Conservation (phyloP, 2,797 vertebrate genomes). For the Danio kyathit region DNA sequence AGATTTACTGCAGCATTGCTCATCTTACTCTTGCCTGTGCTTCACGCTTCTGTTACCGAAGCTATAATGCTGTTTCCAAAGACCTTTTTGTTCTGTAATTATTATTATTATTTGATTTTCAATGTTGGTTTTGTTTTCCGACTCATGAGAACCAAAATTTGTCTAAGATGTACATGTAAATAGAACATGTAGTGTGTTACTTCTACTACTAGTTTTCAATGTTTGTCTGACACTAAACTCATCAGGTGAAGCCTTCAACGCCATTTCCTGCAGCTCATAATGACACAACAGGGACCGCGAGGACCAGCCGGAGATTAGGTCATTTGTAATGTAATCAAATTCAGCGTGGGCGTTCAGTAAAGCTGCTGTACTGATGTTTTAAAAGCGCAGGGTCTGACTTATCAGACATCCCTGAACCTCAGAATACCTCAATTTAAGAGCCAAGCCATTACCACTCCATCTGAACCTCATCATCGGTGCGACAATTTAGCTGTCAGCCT, state of each 20-base stretch:
- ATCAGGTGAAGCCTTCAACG: constrained; percentile 28
- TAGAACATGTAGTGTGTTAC: constrained; percentile 30
- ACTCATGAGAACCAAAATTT: constrained; percentile 54
- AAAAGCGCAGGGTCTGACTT: constrained; percentile 38
- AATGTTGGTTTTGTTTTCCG: constrained; percentile 16
- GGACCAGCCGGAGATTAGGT: constrained; percentile 11
- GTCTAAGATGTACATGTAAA: constrained; percentile 49
- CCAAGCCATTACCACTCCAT: constrained; percentile 32
- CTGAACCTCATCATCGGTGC: constrained; percentile 7
- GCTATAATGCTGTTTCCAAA: constrained; percentile 70
- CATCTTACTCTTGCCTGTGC: constrained; percentile 41
- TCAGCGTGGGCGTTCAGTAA: background rate
- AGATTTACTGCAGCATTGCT: constrained; percentile 28
- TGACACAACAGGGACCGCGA: background rate
- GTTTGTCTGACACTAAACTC: constrained; percentile 32
- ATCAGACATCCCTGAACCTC: constrained; percentile 40
- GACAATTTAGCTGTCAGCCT: background rate
- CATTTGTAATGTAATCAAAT: constrained; percentile 6
- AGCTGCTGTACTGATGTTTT: constrained; percentile 36
- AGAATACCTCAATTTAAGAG: constrained; percentile 52
- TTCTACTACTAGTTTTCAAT: constrained; percentile 40
- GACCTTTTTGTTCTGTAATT: constrained; percentile 49
- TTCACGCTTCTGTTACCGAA: constrained; percentile 54
- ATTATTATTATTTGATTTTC: constrained; percentile 24
- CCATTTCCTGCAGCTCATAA: constrained; percentile 43